Evolutionary conservation across 2,888 invertebrate genomes (phyloP).

Genomic region (Aleiodes testaceus): DNA sequence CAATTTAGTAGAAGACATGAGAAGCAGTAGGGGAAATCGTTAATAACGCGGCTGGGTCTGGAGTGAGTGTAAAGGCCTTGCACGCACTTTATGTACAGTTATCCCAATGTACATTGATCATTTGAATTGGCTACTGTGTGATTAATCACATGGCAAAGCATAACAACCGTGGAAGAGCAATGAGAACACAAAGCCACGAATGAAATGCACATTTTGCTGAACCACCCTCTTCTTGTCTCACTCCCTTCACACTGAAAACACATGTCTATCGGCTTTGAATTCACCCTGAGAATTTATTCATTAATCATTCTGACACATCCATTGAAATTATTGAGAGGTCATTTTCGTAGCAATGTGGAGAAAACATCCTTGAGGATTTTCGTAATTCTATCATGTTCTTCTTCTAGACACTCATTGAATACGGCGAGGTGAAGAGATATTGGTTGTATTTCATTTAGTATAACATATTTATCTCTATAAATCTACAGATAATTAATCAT

Average conservation of each 20-base stretch:
- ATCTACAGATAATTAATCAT: no score
- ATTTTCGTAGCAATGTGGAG: background rate
- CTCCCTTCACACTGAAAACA: background rate
- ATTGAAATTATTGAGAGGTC: background rate
- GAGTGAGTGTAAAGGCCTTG: background rate
- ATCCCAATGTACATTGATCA: slow-evolving; percentile 46
- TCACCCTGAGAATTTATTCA: background rate
- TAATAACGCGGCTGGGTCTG: no score
- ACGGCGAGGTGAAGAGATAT: no score
- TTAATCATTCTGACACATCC: slow-evolving; percentile 4
- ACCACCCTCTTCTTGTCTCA: background rate
- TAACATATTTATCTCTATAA: no score
- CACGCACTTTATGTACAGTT: slow-evolving; percentile 33
- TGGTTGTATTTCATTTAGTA: no score
- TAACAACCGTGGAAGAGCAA: slow-evolving; percentile 11
- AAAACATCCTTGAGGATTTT: background rate
- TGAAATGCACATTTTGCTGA: slow-evolving; percentile 15
- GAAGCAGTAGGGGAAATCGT: no score
- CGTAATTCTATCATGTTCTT: no score
- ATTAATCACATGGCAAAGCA: slow-evolving; percentile 47
- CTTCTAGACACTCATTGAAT: no score
- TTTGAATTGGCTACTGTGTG: slow-evolving; percentile 24
- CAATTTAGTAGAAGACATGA: no score
- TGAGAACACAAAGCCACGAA: slow-evolving; percentile 18
- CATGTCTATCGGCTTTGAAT: background rate